Base-by-base conservation (phyloP, 1,140 invertebrate species). In the Drosophila tani region DNA sequence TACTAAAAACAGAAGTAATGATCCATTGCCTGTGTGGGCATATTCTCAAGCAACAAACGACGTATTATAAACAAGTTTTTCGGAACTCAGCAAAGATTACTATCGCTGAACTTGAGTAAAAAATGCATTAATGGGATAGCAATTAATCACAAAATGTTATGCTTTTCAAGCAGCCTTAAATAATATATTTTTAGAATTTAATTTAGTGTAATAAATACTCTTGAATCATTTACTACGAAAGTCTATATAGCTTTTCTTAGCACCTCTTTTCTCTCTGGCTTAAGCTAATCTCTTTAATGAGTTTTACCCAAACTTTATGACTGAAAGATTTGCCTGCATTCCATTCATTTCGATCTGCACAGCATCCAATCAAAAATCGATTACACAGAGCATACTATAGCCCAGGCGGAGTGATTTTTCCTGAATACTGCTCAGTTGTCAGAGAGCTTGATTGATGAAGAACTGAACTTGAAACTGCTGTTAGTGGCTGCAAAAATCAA, bases 391-490 rank as follows among this genome's bases (percentile, higher is more conserved):
- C 62, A 66, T 62, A n/a, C n/a, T n/a, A 77, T 12, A 51, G 2
- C 8, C 4, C 29, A 59, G 38, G n/a, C 35, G 29, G n/a, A 66
- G 50, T 66, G 67, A 65, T 41, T 68, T 65, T 79, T 47, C 32
- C 49, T 73, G 57, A 45, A 56, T 63, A 59, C 58, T 67, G 73
- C 43, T 67, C 69, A 82, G 77, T 78, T 87, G 84, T 90, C 84
- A 81, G 55, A 55, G 32, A 12, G 67, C 55, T 74, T 88, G 84
- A 88, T 88, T 88, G 81, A 88, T 88, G 81, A 85, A 81, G 67
- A 85, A 88, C 81, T 88, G 85, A 90, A 88, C 85, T 90, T 88
- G 85, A 90, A 74, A 87, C 66, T 76, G 71, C 69, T 80, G 46
- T 75, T 68, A 35, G 55, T 50, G 76, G 41, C 67, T 65, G 79